A percentile compares a stretch with the other conserved stretches of the same genome.
These are phyloP conservation scores for Tyrannus savana DNA, from an alignment of 2,113 vertebrate genomes.

Conservation along the genomic window DNA sequence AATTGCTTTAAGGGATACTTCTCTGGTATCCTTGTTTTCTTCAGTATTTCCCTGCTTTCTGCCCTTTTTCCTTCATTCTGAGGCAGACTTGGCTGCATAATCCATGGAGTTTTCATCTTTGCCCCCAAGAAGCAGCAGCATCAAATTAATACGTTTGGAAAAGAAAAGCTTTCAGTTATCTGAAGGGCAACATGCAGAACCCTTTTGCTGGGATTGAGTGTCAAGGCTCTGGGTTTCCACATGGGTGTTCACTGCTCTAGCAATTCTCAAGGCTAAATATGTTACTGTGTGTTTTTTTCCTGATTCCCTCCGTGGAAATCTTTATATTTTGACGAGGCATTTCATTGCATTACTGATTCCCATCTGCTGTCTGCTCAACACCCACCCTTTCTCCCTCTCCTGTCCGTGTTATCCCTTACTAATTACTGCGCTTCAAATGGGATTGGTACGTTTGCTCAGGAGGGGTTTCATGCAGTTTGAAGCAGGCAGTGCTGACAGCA, in stretches of 20 bases:
- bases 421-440: not conserved
- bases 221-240: not conserved
- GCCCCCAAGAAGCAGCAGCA: not conserved
- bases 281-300: not conserved
- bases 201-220: not conserved
- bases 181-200: not conserved
- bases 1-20: conserved; percentile 3
- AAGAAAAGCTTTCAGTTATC: not conserved
- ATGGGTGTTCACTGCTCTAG: not conserved
- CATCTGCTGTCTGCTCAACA: not conserved
- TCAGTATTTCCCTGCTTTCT: not conserved
- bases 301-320: not conserved
- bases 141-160: not conserved
- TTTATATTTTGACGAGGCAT: not conserved
- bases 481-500: not conserved
- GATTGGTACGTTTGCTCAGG: not conserved
- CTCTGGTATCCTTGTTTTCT: not conserved
- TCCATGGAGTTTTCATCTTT: not conserved
- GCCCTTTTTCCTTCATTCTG: not conserved
- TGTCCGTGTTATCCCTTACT: not conserved
- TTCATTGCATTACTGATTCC: not conserved
- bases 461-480: not conserved
- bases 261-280: not conserved
- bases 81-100: not conserved
- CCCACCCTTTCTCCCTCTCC: not conserved